Evolutionary conservation across 2,888 invertebrate species (phyloP).

Genomic region (Beris morrisii): DNA sequence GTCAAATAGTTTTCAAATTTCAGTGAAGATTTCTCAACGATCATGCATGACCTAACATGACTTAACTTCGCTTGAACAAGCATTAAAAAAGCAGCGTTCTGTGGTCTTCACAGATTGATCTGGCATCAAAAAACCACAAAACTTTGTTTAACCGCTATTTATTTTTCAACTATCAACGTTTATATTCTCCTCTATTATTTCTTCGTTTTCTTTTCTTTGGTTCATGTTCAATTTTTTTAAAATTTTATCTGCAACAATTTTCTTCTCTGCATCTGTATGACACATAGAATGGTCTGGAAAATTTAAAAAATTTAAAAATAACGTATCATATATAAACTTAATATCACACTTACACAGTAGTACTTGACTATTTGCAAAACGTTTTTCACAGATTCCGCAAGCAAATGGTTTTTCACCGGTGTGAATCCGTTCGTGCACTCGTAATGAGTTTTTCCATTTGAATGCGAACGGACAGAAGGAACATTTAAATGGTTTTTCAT

Average conservation of each 20-base stretch:
- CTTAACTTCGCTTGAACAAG: no score
- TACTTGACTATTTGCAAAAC: conserved; percentile 34
- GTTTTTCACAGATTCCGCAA: conserved; percentile 33
- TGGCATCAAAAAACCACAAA: no score
- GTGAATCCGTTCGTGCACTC: conserved; percentile 36
- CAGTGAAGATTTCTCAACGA: no score
- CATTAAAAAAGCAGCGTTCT: no score
- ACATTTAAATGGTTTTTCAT: conserved; percentile 28
- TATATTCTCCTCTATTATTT: no score
- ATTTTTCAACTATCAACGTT: no score
- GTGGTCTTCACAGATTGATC: no score
- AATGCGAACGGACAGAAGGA: conserved; percentile 33
- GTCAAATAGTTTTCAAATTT: no score
- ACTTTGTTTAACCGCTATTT: no score
- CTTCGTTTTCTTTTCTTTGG: neutral
- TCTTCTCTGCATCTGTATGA: conserved; percentile 25
- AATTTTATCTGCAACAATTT: conserved; percentile 11
- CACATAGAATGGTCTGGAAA: conserved; percentile 33
- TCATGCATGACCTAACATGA: no score
- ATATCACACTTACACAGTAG: conserved; percentile 24
- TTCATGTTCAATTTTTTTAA: neutral
- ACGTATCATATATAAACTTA: neutral
- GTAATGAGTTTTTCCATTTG: conserved; percentile 32
- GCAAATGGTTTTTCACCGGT: conserved; percentile 36
- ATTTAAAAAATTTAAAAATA: neutral